Evolutionary conservation across 2,113 vertebrate species (phyloP).

Genomic region (Ancistrus triradiatus): DNA sequence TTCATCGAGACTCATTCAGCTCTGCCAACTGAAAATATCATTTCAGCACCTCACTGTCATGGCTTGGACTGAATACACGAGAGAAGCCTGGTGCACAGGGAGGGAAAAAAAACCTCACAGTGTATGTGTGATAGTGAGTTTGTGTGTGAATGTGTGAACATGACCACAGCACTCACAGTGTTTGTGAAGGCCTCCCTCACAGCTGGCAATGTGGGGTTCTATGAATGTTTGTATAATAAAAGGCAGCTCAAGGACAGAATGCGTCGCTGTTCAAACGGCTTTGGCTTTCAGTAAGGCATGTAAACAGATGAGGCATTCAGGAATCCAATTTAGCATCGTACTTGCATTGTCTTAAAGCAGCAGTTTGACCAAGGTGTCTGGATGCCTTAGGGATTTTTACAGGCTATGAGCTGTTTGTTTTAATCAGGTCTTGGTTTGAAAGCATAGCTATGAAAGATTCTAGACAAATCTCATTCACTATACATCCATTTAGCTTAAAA

Average conservation of each 20-base stretch:
- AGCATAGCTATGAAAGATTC: too few species aligned
- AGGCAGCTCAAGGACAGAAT: conserved; percentile 27
- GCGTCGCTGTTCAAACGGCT: conserved; percentile 10
- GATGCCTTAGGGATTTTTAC: neutral
- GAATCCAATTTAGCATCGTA: neutral
- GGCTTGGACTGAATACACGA: conserved; percentile 24
- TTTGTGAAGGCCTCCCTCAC: conserved; percentile 27
- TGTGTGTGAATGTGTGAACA: conserved; percentile 28
- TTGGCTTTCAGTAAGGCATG: conserved; percentile 9
- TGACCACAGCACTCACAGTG: conserved; percentile 19
- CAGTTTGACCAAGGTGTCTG: neutral
- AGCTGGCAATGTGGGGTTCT: conserved; percentile 22
- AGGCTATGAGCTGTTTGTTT: too few species aligned
- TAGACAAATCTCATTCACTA: too few species aligned
- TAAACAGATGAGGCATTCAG: conserved; percentile 1
- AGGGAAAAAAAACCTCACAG: conserved; percentile 6
- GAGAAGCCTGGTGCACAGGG: conserved; percentile 13
- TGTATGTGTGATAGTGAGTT: conserved; percentile 1
- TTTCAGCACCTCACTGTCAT: conserved; percentile 2
- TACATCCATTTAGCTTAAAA: too few species aligned
- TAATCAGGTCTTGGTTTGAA: too few species aligned
- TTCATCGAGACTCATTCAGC: neutral
- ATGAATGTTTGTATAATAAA: conserved; percentile 7
- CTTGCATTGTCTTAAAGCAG: neutral
- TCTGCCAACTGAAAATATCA: conserved; percentile 19